These are phyloP conservation scores for Chironex yamaguchii DNA, from an alignment of 30 jellyfish, hydroid and myxozoan species.

Conservation along the genomic window DNA sequence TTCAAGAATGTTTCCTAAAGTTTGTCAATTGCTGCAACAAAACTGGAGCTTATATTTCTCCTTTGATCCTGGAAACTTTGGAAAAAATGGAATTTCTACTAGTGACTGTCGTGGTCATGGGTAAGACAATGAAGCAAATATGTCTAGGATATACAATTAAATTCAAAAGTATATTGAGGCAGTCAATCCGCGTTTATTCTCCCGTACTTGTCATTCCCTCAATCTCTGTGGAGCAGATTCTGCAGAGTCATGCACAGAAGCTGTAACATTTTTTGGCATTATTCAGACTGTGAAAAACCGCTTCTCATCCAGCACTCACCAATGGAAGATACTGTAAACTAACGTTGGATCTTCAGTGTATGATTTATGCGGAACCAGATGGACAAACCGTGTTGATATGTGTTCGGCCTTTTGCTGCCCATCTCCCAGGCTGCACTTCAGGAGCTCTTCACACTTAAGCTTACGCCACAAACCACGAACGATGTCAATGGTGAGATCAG, in stretches of 20 bases:
- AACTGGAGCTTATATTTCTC: neutral
- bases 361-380: neutral
- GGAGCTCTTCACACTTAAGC: neutral
- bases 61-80: neutral
- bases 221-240: slow-evolving; percentile 8
- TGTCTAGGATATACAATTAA: slow-evolving; percentile 22
- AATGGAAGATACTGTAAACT: neutral
- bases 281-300: neutral
- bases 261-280: slow-evolving; percentile 16
- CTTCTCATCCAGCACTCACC: neutral
- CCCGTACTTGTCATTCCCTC: slow-evolving; percentile 6
- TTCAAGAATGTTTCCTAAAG: neutral
- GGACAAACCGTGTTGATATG: neutral
- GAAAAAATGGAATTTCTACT: neutral
- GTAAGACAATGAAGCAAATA: slow-evolving; percentile 28
- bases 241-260: slow-evolving; percentile 5
- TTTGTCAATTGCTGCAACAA: neutral
- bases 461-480: neutral
- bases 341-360: slow-evolving; percentile 5
- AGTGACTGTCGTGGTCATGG: slow-evolving; percentile 24
- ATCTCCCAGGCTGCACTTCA: neutral
- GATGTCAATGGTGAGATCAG: neutral
- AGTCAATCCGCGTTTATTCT: neutral
- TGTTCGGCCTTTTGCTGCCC: neutral
- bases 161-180: slow-evolving; percentile 1